Base-by-base conservation (phyloP, 2,113 vertebrate species). In the Tichodroma muraria region DNA sequence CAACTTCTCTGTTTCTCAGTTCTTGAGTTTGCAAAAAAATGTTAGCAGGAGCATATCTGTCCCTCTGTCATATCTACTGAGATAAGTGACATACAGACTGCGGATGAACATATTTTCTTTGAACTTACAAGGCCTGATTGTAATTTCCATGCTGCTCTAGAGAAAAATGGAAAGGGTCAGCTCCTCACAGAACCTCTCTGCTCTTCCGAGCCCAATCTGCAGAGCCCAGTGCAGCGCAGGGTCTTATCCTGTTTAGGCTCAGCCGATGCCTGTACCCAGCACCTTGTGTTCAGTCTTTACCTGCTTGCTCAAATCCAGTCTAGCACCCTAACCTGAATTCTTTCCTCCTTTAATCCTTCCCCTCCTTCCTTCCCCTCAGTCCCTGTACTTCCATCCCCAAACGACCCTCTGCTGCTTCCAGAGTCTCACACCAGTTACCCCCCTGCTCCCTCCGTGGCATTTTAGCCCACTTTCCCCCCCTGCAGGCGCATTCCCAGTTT, bases 231-330 rank as follows among this genome's bases (percentile, higher is more conserved):
- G 60, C 54, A 75, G 37, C 5, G n/a, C 30, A 44, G 15, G 6
- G 0, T 68, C 1, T 54, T 28, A 52, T 1, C 30, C 47, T 19
- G 1, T 0, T 77, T 19, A n/a, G 25, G 33, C 52, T 75, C 47
- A 71, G 33, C 4, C 54, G 72, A n/a, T n/a, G 33, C 33, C 70
- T 37, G 1, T 4, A 50, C 7, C 16, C 49, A 85, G 15, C 21
- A 71, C 31, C 25, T 44, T n/a, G 49, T 69, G 50, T 9, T 57
- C 37, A n/a, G 6, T 33, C 40, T n/a, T 54, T 9, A 75, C 4
- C 4, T 6, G 15, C 13, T 40, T 49, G 19, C 28, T 60, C 56
- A 75, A 53, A n/a, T 22, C 42, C 72, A 75, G 50, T 13, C 44
- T 25, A 56, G 44, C 61, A 60, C 6, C 28, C 10, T 14, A 73